Conservation (phyloP, 1,140 invertebrate genomes). For the Eueides isabella region DNA sequence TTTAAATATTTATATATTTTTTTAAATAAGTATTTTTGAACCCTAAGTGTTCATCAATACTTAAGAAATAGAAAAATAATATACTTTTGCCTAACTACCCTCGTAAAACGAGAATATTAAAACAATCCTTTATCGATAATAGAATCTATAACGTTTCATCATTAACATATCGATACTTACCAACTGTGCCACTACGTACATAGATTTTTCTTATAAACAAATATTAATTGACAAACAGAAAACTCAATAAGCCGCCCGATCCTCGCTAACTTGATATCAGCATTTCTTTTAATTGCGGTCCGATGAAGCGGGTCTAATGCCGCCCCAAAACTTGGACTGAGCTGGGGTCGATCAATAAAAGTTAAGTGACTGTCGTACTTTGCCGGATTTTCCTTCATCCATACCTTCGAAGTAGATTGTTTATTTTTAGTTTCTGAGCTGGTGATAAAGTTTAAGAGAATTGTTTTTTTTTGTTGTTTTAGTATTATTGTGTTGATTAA, state of each 20-base stretch:
- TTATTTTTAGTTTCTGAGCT: slow-evolving; percentile 2
- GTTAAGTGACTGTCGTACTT: slow-evolving; percentile 23
- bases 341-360: slow-evolving; percentile 35
- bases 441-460: background rate
- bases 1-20: no score
- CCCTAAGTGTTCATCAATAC: no score
- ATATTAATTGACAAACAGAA: slow-evolving; percentile 30
- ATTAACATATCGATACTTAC: no score
- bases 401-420: slow-evolving; percentile 1
- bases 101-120: background rate
- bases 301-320: slow-evolving; percentile 70
- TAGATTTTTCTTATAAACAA: background rate
- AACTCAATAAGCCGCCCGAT: slow-evolving; percentile 33
- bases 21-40: no score
- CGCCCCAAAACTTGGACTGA: slow-evolving; percentile 47
- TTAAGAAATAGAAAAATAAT: no score
- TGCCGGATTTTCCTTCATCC: background rate
- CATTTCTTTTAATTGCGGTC: slow-evolving; percentile 67
- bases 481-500: no score
- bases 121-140: background rate
- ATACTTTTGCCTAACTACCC: no score
- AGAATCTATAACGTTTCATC: background rate
- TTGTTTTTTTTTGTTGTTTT: no score
- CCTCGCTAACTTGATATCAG: slow-evolving; percentile 48
- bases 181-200: background rate